Evolutionary conservation across 1,140 invertebrate genomes (phyloP).

Genomic region (Megathymus violae): DNA sequence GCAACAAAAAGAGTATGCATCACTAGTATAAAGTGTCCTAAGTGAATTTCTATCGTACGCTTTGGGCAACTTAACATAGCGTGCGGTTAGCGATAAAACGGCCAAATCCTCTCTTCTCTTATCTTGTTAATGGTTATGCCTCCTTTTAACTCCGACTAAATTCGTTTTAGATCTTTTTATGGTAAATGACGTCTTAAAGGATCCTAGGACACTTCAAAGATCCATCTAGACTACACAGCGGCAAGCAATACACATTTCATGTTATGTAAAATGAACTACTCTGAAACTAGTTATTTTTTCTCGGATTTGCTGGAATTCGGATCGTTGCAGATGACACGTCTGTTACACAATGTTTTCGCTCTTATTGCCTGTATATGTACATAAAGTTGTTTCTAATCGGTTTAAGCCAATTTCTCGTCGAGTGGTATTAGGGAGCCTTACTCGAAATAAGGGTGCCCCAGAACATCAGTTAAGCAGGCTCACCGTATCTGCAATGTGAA

Average conservation of each 20-base stretch:
- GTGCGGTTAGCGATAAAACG: conserved; percentile 62
- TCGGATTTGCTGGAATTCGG: too few relatives aligned
- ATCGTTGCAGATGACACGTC: too few relatives aligned
- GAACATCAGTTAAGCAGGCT: too few relatives aligned
- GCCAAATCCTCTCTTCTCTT: conserved; percentile 54
- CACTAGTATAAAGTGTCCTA: conserved; percentile 33
- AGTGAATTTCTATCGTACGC: conserved; percentile 54
- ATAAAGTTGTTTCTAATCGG: background rate
- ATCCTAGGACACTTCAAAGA: conserved; percentile 29
- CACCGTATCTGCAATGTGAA: too few relatives aligned
- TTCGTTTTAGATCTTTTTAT: conserved; percentile 52
- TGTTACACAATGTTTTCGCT: background rate
- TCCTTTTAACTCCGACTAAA: conserved; percentile 71
- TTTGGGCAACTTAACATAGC: conserved; percentile 62
- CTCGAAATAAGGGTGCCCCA: too few relatives aligned
- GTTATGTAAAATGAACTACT: background rate
- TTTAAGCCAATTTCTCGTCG: background rate
- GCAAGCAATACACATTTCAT: background rate
- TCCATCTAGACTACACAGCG: conserved; percentile 7
- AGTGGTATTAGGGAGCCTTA: too few relatives aligned
- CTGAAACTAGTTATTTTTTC: background rate
- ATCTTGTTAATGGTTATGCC: conserved; percentile 66
- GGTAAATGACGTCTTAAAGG: conserved; percentile 40
- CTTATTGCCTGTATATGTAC: too few relatives aligned
- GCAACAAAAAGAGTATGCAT: too few relatives aligned